Base-by-base conservation (phyloP, 1,140 invertebrate species). In the Drosophila pectinifera region DNA sequence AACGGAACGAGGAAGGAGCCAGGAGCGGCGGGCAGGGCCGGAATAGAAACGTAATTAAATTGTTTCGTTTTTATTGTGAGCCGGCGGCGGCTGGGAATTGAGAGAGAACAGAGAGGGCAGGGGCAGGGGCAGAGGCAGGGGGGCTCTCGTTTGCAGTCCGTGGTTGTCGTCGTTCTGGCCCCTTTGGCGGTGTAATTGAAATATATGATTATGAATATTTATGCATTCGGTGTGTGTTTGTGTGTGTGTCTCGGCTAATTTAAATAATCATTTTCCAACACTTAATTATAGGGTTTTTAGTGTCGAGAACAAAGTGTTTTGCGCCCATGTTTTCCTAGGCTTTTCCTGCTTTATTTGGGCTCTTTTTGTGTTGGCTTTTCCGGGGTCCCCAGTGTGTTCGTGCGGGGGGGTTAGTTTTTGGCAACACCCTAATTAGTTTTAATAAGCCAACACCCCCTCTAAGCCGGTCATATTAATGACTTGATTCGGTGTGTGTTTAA, bases 201-300 rank as follows among this genome's bases (percentile, higher is more conserved):
- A 91, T 91, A 91, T 91, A 91, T 91, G 85, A 91, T 91, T 91
- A 91, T 91, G 89, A 90, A 91, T 90, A 91, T 91, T 89, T 91
- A 91, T 91, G 89, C 65, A 79, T 83, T 79, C 48, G 16, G 43
- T 57, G 34, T 68, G 5, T 63, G 49, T 45, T 6, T 8, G 48
- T 57, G 31, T 54, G 24, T 56, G 53, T 64, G 54, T 62, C 20
- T 59, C 48, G 49, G 45, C 41, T 78, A 73, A 84, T 89, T 89
- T 89, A 74, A 89, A 88, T 84, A 89, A 88, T 84, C 80, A 77
- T 83, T 82, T 76, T 65, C 78, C 83, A 82, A 84, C 84, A 88
- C 84, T 89, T 88, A 79, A 88, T 89, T 83, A 77, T 69, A 69
- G 62, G 55, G 65, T 75, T 55, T 83, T 86, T 77, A 73, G 79